Evolutionary conservation across 2,888 invertebrate genomes (phyloP).

Genomic region (Oxytorus armatus): DNA sequence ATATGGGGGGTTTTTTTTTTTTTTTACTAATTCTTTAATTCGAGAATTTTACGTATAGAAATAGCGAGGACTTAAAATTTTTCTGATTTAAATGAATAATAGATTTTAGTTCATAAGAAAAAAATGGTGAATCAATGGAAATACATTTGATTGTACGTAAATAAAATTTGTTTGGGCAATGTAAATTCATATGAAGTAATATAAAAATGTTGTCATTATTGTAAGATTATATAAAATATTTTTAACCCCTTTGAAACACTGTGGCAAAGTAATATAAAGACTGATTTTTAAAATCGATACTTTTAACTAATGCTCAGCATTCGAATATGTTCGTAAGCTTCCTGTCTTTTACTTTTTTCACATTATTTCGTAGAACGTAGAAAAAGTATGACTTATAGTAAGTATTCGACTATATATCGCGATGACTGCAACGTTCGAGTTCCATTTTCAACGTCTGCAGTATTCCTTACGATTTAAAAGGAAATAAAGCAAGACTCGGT

Average conservation of each 20-base stretch:
- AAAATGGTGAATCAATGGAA: too few species aligned
- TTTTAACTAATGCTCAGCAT: not conserved
- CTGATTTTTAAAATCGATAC: not conserved
- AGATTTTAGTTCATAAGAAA: too few species aligned
- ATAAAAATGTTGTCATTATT: too few species aligned
- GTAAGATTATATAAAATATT: not conserved
- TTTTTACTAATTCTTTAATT: not conserved
- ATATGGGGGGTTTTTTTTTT: not conserved
- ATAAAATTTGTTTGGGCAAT: not conserved
- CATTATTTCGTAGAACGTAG: slow-evolving; percentile 10
- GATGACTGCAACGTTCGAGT: slow-evolving; percentile 30
- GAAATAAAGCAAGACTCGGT: slow-evolving; percentile 61
- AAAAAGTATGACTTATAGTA: slow-evolving; percentile 22
- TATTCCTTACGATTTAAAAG: slow-evolving; percentile 60
- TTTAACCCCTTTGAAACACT: not conserved
- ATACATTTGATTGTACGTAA: not conserved
- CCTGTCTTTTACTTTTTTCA: slow-evolving; percentile 28
- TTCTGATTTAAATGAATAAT: too few species aligned
- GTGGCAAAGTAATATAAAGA: not conserved
- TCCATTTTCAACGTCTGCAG: slow-evolving; percentile 44
- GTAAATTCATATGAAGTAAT: not conserved
- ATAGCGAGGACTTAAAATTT: too few species aligned
- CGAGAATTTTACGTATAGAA: too few species aligned
- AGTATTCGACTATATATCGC: slow-evolving; percentile 13
- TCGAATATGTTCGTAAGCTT: slow-evolving; percentile 15